Conservation (phyloP, 2,888 invertebrate species). For the Brachylomia viminalis region DNA sequence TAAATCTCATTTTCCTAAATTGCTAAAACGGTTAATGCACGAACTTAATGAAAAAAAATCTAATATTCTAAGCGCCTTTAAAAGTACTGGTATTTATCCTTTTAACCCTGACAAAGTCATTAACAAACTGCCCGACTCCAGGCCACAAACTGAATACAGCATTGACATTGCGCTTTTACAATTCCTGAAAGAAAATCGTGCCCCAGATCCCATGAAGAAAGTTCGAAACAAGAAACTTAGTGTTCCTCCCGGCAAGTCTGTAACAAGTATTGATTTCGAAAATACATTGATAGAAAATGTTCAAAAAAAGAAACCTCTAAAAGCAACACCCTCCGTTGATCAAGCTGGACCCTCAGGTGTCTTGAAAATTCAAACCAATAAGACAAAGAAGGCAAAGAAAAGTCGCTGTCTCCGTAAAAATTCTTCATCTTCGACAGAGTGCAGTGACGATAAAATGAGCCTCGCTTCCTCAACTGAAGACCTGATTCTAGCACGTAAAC, state of each 20-base stretch:
- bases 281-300: background rate
- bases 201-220: conserved; percentile 50
- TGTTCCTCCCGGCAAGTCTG: conserved; percentile 30
- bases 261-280: conserved; percentile 10
- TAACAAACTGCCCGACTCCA: conserved; percentile 7
- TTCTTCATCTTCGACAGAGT: conserved; percentile 9
- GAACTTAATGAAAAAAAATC: conserved; percentile 9
- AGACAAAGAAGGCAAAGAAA: conserved; percentile 11
- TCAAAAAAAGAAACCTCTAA: background rate
- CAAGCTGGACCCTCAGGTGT: conserved; percentile 14
- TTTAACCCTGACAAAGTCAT: conserved; percentile 14
- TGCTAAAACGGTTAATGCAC: background rate
- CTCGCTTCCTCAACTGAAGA: conserved; percentile 13
- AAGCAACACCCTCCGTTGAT: conserved; percentile 1
- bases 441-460: conserved; percentile 44
- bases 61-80: conserved; percentile 11
- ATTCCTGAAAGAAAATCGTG: conserved; percentile 16
- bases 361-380: conserved; percentile 8
- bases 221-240: conserved; percentile 51
- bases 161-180: conserved; percentile 1
- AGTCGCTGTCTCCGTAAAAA: background rate
- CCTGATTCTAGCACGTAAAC: conserved; percentile 13
- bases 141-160: conserved; percentile 7
- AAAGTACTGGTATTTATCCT: conserved; percentile 10
- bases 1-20: conserved; percentile 11